Evolutionary conservation across 2,797 vertebrate species (phyloP).

Genomic region (Enteromius anoplus): DNA sequence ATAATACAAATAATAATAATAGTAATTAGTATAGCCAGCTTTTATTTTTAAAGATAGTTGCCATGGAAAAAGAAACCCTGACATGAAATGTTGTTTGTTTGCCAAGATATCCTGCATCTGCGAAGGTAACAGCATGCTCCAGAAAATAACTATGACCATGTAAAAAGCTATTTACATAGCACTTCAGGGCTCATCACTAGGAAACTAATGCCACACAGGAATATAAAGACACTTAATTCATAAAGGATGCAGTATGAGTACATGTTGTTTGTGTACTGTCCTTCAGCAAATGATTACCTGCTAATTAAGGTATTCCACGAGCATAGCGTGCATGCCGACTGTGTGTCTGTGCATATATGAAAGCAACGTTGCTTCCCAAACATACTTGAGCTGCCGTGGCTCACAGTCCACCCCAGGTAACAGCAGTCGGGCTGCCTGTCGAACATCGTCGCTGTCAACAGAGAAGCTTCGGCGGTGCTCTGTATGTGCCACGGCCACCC

Average conservation of each 20-base stretch:
- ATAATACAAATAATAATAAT: neutral
- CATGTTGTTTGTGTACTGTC: neutral
- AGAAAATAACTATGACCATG: constrained; percentile 19
- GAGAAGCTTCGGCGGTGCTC: constrained; percentile 81
- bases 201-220: neutral
- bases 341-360: neutral
- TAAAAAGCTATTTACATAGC: constrained; percentile 30
- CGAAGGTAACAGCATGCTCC: constrained; percentile 36
- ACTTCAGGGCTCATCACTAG: constrained; percentile 8
- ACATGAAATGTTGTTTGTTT: constrained; percentile 40
- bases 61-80: constrained; percentile 23
- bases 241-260: neutral
- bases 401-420: constrained; percentile 84
- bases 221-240: neutral
- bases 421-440: constrained; percentile 81
- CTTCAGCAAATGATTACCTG: neutral
- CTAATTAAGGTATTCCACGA: neutral
- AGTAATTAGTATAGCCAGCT: constrained; percentile 16
- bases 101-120: constrained; percentile 33
- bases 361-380: neutral
- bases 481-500: constrained; percentile 80
- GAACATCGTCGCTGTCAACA: constrained; percentile 83
- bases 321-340: neutral
- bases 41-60: constrained; percentile 33
- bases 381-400: constrained; percentile 81